These are phyloP conservation scores for Agrotis exclamationis DNA, from an alignment of 2,888 invertebrate genomes.

Conservation along the genomic window DNA sequence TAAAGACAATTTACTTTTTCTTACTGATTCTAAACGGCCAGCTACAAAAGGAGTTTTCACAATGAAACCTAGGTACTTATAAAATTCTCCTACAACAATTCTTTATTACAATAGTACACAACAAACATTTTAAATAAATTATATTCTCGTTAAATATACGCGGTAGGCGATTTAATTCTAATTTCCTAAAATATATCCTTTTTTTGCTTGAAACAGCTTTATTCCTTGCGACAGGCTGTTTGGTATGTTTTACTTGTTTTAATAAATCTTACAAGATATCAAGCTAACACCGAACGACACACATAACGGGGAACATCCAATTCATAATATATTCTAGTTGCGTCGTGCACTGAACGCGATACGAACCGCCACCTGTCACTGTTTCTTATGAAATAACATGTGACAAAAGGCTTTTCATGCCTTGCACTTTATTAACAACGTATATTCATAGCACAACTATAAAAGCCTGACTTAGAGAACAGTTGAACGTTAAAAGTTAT, in stretches of 20 bases:
- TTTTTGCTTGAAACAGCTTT: background rate
- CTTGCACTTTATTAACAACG: slow-evolving; percentile 20
- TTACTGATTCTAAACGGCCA: too few species aligned
- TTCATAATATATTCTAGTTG: slow-evolving; percentile 57
- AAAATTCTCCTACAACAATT: too few species aligned
- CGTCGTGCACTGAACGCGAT: slow-evolving; percentile 45
- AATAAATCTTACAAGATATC: slow-evolving; percentile 40
- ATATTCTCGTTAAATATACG: too few species aligned
- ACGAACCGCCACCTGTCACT: slow-evolving; percentile 52
- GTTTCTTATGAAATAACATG: slow-evolving; percentile 39
- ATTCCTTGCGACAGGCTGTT: background rate
- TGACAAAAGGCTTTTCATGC: slow-evolving; percentile 32
- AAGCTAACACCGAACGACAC: slow-evolving; percentile 18
- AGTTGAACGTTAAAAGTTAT: slow-evolving; percentile 5
- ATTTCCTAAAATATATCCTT: background rate
- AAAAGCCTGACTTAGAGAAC: background rate
- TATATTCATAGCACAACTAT: background rate
- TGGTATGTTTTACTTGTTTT: slow-evolving; percentile 1
- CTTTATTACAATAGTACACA: too few species aligned
- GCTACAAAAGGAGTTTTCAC: too few species aligned
- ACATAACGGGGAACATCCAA: slow-evolving; percentile 34
- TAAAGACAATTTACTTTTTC: too few species aligned
- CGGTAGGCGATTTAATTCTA: too few species aligned
- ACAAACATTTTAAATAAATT: too few species aligned
- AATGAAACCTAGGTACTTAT: too few species aligned